Conservation (phyloP, 2,797 vertebrate genomes). For the Pangasius mekongensis region DNA sequence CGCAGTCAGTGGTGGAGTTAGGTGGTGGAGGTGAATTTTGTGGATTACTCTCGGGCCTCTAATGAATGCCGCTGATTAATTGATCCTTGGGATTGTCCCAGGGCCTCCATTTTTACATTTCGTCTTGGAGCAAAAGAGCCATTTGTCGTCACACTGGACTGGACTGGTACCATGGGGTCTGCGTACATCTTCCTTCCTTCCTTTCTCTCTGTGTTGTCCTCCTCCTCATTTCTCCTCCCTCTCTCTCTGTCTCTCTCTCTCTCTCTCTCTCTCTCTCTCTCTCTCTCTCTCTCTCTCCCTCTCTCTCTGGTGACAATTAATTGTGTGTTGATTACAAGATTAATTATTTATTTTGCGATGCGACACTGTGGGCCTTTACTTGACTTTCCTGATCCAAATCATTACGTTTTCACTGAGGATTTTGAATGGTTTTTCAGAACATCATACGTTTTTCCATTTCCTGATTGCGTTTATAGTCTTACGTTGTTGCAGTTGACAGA, state of each 20-base stretch:
- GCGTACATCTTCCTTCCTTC: conserved; percentile 58
- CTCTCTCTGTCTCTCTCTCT: conserved; percentile 55
- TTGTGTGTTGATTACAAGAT: conserved; percentile 70
- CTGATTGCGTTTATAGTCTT: not conserved
- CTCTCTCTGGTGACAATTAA: conserved; percentile 59
- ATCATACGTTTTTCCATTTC: not conserved
- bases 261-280: conserved; percentile 57
- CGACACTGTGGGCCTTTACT: conserved; percentile 48
- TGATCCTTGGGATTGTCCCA: conserved; percentile 65
- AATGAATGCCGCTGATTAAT: conserved; percentile 60
- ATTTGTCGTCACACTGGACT: conserved; percentile 60
- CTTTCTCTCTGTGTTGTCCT: conserved; percentile 35
- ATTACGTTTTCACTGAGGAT: not conserved
- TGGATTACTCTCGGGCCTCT: conserved; percentile 66
- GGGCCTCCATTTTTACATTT: conserved; percentile 64
- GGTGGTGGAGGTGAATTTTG: conserved; percentile 63
- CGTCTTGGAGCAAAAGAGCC: conserved; percentile 58
- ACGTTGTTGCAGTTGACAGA: not conserved
- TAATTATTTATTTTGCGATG: conserved; percentile 65
- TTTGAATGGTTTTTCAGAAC: not conserved
- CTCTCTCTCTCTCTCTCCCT: conserved; percentile 49
- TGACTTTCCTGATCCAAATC: conserved; percentile 6
- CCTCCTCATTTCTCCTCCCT: conserved; percentile 41
- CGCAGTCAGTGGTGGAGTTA: conserved; percentile 55
- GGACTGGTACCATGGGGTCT: conserved; percentile 69